Evolutionary conservation across 1,140 invertebrate genomes (phyloP), one percentile per base, ranked within the genome.

Genomic region (Nixonia krombeini): DNA sequence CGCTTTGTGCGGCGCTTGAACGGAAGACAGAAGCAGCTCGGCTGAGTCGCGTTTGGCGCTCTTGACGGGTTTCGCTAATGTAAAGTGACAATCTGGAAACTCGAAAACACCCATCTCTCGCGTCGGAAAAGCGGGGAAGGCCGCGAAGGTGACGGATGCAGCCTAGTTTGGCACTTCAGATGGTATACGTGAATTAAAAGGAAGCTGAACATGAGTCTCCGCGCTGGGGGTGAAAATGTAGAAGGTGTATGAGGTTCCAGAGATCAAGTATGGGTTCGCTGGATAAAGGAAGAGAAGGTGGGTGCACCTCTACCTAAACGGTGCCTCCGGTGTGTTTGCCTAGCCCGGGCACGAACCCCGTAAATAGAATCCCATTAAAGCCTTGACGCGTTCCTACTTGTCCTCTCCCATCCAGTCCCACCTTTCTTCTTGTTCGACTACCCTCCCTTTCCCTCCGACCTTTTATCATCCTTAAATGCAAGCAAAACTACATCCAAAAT

Each of bases 341-440:
- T 79, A 82, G 73, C 79, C 77, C 65, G 62, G 64, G 74, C 78
- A 79, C 77, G 78, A 80, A 74, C 65, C 79, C 72, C 69, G 79
- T 82, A 83, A 83, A 81, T 81, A 83, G 78, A 82, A 81, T 82
- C 73, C 78, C 77, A 82, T 83, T 82, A 82, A 80, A 77, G 77
- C 63, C 64, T 78, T 74, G 80, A 74, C 71, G 75, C 75, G 70
- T 64, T 72, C 52, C 62, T 61, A 59, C 71, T 67, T 70, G 50
- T 70, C 58, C 62, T 56, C 56, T 31, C 35, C 29, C 21, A 16
- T 16, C 42, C 18, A 23, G 8, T 13, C 21, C 26, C 29, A 46
- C 42, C 47, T 52, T 52, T 53, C 51, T 50, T 23, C 35, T 53
- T 47, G 16, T 37, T 25, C 31, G 29, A 37, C 33, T 37, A 37